These are phyloP conservation scores for Hippocampus mohnikei DNA, from an alignment of 2,113 vertebrate genomes.

Conservation along the genomic window DNA sequence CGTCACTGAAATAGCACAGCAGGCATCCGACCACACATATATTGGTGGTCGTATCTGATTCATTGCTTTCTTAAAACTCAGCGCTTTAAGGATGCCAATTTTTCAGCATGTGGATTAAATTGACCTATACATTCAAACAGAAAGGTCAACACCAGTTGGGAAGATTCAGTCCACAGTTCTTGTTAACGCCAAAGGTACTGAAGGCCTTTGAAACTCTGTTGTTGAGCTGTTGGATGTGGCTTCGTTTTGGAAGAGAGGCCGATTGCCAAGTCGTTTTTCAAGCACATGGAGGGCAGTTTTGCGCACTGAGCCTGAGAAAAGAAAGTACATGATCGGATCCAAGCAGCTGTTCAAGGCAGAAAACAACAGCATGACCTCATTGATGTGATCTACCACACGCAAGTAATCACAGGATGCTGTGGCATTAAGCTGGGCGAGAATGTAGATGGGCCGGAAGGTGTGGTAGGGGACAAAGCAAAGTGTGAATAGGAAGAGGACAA, in stretches of 20 bases:
- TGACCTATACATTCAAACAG: not conserved
- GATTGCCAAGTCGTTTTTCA: constrained; percentile 41
- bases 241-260: constrained; percentile 46
- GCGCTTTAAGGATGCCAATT: not conserved
- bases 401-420: constrained; percentile 39
- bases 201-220: constrained; percentile 59
- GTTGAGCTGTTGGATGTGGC: constrained; percentile 76
- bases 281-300: constrained; percentile 74
- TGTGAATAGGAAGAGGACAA: constrained; percentile 86
- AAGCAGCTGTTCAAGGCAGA: constrained; percentile 91
- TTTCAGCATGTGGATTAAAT: not conserved
- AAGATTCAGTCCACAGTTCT: not conserved
- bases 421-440: constrained; percentile 72
- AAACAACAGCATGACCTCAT: constrained; percentile 84
- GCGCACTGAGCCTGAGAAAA: constrained; percentile 83
- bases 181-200: not conserved
- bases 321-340: constrained; percentile 92
- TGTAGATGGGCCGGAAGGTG: constrained; percentile 80
- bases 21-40: not conserved
- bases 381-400: constrained; percentile 72
- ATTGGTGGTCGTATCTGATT: not conserved
- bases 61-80: not conserved
- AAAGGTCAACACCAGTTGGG: constrained; percentile 6
- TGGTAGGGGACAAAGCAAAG: constrained; percentile 90
- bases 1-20: constrained; percentile 8